phyloP scores from a whole-genome alignment of 2,888 invertebrate genomes.

The Aethes cnicana region DNA sequence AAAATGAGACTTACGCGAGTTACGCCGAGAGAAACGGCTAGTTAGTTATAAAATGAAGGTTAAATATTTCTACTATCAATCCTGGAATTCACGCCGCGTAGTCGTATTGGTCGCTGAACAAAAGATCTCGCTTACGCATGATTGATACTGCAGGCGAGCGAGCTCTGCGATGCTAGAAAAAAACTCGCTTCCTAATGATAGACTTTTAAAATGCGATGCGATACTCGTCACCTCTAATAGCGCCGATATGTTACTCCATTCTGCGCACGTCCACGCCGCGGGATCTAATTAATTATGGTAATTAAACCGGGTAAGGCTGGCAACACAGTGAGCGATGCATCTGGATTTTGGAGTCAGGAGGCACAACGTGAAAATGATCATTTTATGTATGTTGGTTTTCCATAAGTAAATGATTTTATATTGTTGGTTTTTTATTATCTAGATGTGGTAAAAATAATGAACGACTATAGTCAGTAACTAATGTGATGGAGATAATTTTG shows the following conservation, averaged over 20 bases:
- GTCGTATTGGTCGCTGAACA: conserved; percentile 58
- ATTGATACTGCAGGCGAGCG: conserved; percentile 59
- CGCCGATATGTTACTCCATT: conserved; percentile 77
- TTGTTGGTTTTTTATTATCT: too few species aligned
- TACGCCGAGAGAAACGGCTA: too few species aligned
- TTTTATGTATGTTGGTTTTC: too few species aligned
- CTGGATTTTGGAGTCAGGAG: neutral
- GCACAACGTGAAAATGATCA: too few species aligned
- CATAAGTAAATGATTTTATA: too few species aligned
- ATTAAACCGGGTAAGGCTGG: conserved; percentile 66
- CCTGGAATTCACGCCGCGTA: too few species aligned
- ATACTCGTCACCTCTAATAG: conserved; percentile 73
- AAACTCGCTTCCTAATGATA: conserved; percentile 67
- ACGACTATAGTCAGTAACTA: too few species aligned
- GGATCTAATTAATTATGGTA: conserved; percentile 80
- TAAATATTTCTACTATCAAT: too few species aligned
- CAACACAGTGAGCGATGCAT: conserved; percentile 32
- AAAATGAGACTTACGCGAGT: too few species aligned
- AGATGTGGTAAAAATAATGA: too few species aligned
- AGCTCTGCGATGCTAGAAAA: conserved; percentile 58
- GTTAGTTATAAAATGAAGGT: too few species aligned
- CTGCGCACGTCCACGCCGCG: conserved; percentile 70
- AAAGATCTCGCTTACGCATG: conserved; percentile 53
- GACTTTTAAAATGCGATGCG: conserved; percentile 65
- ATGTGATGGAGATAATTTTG: too few species aligned